Evolutionary conservation across 2,113 vertebrate species (phyloP), one percentile per base, ranked within the genome.

Genomic region (Lathamus discolor): DNA sequence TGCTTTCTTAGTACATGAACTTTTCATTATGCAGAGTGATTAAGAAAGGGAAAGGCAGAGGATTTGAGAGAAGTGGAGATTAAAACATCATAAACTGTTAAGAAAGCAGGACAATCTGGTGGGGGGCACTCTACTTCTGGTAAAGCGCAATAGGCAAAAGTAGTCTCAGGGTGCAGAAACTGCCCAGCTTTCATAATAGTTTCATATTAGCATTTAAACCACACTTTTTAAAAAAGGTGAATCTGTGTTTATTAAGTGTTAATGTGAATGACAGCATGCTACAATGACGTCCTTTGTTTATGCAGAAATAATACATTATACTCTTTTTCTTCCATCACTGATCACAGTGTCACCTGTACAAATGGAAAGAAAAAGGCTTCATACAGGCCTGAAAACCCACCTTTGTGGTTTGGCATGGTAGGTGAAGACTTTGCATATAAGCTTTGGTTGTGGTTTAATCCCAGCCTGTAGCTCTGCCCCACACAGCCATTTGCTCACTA

Each of bases 1-100:
- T 48, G 28, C 5, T 78, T 86, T 80, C 23, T 69, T 62, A 86
- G 67, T 73, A 57, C 17, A 27, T 51, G 19, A 49, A 18, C 11
- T 81, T 91, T 88, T 78, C 35, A 54, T 86, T 90, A 81, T 16
- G 12, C 14, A n/a, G n/a, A 80, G 16, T 90, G 51, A 88, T 51
- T 92, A 51, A 90, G 46, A 83, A n/a, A 90, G 13, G 16, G 20
- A 74, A 80, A 83, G 20, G 25, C 28, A 90, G 44, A 91, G 54
- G 29, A 77, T 48, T 19, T 88, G 27, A 70, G 66, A 68, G n/a
- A 89, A 87, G 14, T 37, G 17, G 51, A 85, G n/a, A 55, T 62
- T 74, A 77, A 92, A 75, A 39, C 9, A 55, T 43, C 17, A 59
- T 41, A 62, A 57, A 0, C 4, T 77, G 24, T 41, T 62, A 52